Percentiles rank a stretch among this genome's conserved stretches.
phyloP scores from a whole-genome alignment of 2,888 invertebrate species.

The Mimumesa dahlbomi region DNA sequence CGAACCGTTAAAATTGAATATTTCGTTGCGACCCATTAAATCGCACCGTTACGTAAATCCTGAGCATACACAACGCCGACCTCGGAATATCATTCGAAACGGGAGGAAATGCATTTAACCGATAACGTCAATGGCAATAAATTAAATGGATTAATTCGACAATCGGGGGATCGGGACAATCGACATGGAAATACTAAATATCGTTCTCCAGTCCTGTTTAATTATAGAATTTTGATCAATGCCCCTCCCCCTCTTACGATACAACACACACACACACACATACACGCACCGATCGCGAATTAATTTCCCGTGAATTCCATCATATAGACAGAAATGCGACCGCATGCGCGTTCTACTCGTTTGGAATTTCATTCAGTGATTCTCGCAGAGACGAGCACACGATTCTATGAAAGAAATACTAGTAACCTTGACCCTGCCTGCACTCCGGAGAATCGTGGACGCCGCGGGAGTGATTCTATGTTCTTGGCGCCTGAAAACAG shows the following conservation, averaged over 20 bases:
- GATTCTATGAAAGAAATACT: conserved; percentile 3
- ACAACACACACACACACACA: too few relatives aligned
- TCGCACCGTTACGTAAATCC: background rate
- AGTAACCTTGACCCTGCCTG: conserved; percentile 17
- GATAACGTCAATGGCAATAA: conserved; percentile 30
- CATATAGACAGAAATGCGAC: background rate
- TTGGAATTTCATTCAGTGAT: conserved; percentile 1
- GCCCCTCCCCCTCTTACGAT: background rate
- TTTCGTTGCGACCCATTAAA: too few relatives aligned
- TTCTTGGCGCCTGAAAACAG: background rate
- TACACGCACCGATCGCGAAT: background rate
- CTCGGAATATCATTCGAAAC: conserved; percentile 21
- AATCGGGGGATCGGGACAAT: conserved; percentile 10
- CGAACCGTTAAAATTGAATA: too few relatives aligned
- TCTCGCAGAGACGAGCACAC: background rate
- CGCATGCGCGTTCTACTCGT: background rate
- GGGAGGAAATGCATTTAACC: conserved; percentile 3
- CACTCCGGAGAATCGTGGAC: background rate
- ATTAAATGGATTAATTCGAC: conserved; percentile 42
- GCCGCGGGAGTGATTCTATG: background rate
- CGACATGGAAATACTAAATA: conserved; percentile 14
- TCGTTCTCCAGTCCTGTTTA: conserved; percentile 2
- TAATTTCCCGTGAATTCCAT: background rate
- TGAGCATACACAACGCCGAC: background rate
- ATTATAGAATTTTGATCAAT: conserved; percentile 18